Conservation (phyloP, 2,113 vertebrate genomes). For the Mobula hypostoma region DNA sequence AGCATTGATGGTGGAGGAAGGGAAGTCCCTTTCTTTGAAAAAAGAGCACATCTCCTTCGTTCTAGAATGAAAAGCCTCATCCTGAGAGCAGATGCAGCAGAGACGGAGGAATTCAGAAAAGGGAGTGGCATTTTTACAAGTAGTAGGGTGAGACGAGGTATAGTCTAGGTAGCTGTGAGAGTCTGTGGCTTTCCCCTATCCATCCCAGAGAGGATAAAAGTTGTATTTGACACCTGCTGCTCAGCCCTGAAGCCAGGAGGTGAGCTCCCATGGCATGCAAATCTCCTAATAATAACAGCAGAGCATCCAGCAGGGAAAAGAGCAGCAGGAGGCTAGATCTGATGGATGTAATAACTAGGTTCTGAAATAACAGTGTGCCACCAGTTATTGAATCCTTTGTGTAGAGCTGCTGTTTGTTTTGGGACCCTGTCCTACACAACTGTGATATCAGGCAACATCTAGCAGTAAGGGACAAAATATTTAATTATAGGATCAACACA, state of each 20-base stretch:
- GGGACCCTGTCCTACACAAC: neutral
- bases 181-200: neutral
- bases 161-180: no score
- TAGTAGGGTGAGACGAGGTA: no score
- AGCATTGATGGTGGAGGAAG: no score
- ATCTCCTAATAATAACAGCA: neutral
- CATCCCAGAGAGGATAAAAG: neutral
- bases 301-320: neutral
- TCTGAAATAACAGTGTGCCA: neutral
- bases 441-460: neutral
- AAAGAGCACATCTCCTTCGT: no score
- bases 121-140: no score
- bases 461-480: neutral
- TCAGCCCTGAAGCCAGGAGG: neutral
- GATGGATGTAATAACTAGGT: neutral
- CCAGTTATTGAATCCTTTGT: neutral
- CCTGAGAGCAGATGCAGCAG: no score
- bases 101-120: no score
- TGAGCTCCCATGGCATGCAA: neutral
- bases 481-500: neutral
- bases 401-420: neutral
- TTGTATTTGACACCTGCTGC: neutral
- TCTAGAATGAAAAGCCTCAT: no score
- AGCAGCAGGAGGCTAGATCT: neutral
- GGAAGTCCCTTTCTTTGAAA: no score